Percentiles rank a stretch among this genome's conserved stretches.
phyloP scores from a whole-genome alignment of 2,797 vertebrate genomes.

The Pagetopsis macropterus region DNA sequence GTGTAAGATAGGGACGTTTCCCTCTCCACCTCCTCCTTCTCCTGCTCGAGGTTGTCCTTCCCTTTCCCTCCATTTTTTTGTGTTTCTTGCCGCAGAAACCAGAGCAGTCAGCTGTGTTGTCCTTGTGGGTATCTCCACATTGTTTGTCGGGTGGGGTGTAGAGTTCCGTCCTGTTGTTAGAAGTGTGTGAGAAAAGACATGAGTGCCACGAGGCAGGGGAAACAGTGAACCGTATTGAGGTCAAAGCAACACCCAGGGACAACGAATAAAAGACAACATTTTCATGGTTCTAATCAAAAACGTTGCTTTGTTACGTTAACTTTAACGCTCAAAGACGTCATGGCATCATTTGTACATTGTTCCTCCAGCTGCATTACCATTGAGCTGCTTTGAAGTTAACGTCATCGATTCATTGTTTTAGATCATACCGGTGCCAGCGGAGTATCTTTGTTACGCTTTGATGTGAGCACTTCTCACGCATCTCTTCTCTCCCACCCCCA shows the following conservation, averaged over 20 bases:
- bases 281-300: conserved; percentile 28
- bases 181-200: conserved; percentile 44
- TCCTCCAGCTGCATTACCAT: conserved; percentile 29
- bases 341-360: conserved; percentile 9
- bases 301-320: conserved; percentile 23
- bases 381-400: conserved; percentile 27
- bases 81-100: conserved; percentile 58
- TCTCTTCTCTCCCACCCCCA: not conserved
- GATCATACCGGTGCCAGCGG: conserved; percentile 28
- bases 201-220: conserved; percentile 39
- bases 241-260: conserved; percentile 66
- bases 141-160: conserved; percentile 57
- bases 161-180: conserved; percentile 61
- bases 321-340: conserved; percentile 33
- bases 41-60: conserved; percentile 60
- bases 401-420: conserved; percentile 23
- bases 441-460: conserved; percentile 25
- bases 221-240: conserved; percentile 65
- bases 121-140: conserved; percentile 62
- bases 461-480: not conserved
- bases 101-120: conserved; percentile 60
- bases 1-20: conserved; percentile 40
- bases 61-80: conserved; percentile 1
- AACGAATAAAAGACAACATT: conserved; percentile 33
- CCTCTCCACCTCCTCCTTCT: conserved; percentile 26